phyloP scores from a whole-genome alignment of 2,888 invertebrate genomes.

The Folsomia candida region DNA sequence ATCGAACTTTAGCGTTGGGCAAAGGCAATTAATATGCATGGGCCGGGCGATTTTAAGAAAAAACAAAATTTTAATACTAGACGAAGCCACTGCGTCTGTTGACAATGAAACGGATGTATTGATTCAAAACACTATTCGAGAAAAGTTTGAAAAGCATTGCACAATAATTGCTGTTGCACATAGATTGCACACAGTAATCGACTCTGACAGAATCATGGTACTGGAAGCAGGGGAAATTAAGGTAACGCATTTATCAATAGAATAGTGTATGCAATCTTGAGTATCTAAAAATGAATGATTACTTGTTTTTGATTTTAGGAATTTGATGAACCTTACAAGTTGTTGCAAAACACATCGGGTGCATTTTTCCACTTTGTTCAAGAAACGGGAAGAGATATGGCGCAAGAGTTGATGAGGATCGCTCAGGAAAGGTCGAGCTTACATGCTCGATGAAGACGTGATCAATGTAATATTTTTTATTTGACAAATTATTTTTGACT shows the following conservation, averaged over 20 bases:
- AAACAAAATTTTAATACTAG: conserved; percentile 79
- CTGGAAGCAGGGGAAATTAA: conserved; percentile 76
- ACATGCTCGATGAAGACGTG: not conserved
- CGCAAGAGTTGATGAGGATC: not conserved
- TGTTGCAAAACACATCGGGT: conserved; percentile 32
- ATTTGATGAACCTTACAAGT: conserved; percentile 43
- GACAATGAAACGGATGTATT: conserved; percentile 83
- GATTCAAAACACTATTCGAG: conserved; percentile 79
- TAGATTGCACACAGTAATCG: conserved; percentile 87
- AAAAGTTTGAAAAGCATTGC: conserved; percentile 74
- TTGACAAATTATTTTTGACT: too few relatives aligned
- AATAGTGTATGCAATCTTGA: too few relatives aligned
- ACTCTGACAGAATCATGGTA: conserved; percentile 82
- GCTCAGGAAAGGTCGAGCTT: not conserved
- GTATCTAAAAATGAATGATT: too few relatives aligned
- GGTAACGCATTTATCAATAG: conserved; percentile 30
- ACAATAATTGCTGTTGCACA: conserved; percentile 90
- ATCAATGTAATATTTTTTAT: not conserved
- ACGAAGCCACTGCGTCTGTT: conserved; percentile 91
- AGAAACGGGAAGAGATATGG: conserved; percentile 35
- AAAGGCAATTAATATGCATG: conserved; percentile 82
- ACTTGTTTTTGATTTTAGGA: too few relatives aligned
- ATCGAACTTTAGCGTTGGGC: conserved; percentile 82
- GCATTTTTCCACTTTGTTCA: conserved; percentile 37
- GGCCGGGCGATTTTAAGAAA: conserved; percentile 82